Evolutionary conservation across 2,797 vertebrate genomes (phyloP).

Genomic region (Thripadectes ignobilis): DNA sequence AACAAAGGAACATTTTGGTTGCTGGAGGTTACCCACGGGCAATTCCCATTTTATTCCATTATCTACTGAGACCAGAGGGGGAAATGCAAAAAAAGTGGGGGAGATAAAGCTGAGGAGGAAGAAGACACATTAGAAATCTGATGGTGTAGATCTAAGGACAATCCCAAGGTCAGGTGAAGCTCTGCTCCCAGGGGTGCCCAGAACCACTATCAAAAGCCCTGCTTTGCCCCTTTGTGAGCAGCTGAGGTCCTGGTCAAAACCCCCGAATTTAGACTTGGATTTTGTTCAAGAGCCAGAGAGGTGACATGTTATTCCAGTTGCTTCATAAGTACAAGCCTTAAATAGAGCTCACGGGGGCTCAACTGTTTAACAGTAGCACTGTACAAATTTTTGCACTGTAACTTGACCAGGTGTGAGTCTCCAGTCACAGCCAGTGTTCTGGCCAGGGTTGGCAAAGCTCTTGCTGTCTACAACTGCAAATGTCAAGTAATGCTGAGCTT

Average conservation of each 20-base stretch:
- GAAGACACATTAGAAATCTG: not conserved
- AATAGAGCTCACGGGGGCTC: not conserved
- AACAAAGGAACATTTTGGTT: not conserved
- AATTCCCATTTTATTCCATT: not conserved
- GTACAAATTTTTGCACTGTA: slow-evolving; percentile 18
- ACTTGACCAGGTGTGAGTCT: slow-evolving; percentile 25
- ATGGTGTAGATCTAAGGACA: not conserved
- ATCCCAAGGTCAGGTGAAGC: not conserved
- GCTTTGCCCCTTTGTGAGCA: not conserved
- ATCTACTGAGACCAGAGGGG: not conserved
- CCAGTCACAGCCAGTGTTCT: not conserved
- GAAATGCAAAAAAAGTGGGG: not conserved
- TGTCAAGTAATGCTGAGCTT: not conserved
- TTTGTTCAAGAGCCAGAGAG: not conserved
- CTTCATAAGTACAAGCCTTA: not conserved
- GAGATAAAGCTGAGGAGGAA: not conserved
- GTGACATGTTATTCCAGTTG: not conserved
- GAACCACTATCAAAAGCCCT: not conserved
- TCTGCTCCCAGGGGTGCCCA: not conserved
- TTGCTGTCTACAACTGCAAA: not conserved
- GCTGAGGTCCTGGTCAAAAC: not conserved
- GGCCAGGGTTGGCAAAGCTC: not conserved
- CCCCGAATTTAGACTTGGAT: not conserved
- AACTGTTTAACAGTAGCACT: slow-evolving; percentile 25
- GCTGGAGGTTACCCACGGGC: not conserved